Evolutionary conservation across 2,113 vertebrate species (phyloP).

Genomic region (Gadus chalcogrammus): DNA sequence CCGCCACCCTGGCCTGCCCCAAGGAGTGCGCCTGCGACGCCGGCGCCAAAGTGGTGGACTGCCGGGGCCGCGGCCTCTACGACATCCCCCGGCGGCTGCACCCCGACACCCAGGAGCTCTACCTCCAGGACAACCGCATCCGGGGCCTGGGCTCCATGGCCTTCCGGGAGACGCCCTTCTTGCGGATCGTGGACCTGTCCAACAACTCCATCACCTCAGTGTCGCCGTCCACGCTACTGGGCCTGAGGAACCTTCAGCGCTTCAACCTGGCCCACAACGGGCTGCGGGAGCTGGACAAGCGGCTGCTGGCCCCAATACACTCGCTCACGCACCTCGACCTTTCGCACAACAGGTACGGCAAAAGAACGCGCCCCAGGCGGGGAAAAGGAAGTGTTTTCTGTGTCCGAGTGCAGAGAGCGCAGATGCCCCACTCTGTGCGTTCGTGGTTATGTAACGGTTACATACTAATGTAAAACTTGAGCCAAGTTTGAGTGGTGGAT

Average conservation of each 20-base stretch:
- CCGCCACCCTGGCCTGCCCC: slow-evolving; percentile 72
- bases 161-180: slow-evolving; percentile 78
- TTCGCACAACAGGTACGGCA: slow-evolving; percentile 81
- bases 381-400: neutral
- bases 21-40: slow-evolving; percentile 82
- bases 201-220: slow-evolving; percentile 89
- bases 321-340: slow-evolving; percentile 85
- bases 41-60: slow-evolving; percentile 83
- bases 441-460: too few species aligned
- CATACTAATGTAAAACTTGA: too few species aligned
- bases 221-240: slow-evolving; percentile 79
- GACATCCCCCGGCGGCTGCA: slow-evolving; percentile 81
- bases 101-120: slow-evolving; percentile 80
- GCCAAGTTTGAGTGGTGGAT: too few species aligned
- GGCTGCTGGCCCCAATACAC: slow-evolving; percentile 79
- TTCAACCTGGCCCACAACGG: slow-evolving; percentile 86
- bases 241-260: slow-evolving; percentile 77
- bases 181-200: slow-evolving; percentile 84
- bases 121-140: slow-evolving; percentile 89
- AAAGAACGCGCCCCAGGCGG: neutral
- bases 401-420: too few species aligned
- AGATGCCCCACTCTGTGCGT: too few species aligned
- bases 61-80: slow-evolving; percentile 80
- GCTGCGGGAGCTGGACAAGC: slow-evolving; percentile 83
- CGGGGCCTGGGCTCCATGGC: slow-evolving; percentile 78